phyloP scores from a whole-genome alignment of 1,140 invertebrate species.

The Aradophagus sp. region DNA sequence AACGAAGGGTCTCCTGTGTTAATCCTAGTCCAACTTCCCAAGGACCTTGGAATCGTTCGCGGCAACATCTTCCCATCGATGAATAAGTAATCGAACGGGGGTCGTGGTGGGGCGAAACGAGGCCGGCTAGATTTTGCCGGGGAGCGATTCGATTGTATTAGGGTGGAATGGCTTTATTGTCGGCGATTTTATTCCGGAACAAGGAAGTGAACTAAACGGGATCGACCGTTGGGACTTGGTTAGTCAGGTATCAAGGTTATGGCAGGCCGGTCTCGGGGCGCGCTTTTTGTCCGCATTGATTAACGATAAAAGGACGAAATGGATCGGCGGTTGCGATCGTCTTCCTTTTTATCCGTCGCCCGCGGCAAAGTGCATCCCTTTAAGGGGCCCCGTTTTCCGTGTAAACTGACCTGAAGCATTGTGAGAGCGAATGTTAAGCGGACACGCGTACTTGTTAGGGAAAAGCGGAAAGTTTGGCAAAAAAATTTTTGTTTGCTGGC shows the following conservation, averaged over 20 bases:
- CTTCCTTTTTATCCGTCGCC: slow-evolving; percentile 33
- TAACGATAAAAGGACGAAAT: slow-evolving; percentile 60
- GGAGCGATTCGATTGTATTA: slow-evolving; percentile 23
- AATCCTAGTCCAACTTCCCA: background rate
- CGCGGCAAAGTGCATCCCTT: slow-evolving; percentile 46
- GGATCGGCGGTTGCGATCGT: slow-evolving; percentile 63
- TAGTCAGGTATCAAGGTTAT: slow-evolving; percentile 45
- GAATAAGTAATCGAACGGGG: background rate
- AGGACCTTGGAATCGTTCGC: background rate
- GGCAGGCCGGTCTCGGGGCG: slow-evolving; percentile 29
- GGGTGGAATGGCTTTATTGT: slow-evolving; percentile 42
- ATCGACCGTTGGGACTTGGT: slow-evolving; percentile 55
- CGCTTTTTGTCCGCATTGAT: slow-evolving; percentile 48
- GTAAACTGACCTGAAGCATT: slow-evolving; percentile 32
- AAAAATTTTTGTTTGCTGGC: background rate
- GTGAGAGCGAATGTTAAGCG: slow-evolving; percentile 9
- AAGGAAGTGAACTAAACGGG: slow-evolving; percentile 47
- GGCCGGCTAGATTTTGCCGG: background rate
- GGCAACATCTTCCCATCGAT: slow-evolving; percentile 7
- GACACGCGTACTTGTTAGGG: slow-evolving; percentile 6
- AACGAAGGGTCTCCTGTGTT: too few species aligned
- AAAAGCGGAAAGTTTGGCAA: too few species aligned
- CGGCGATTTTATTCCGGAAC: slow-evolving; percentile 37
- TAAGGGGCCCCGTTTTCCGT: slow-evolving; percentile 2
- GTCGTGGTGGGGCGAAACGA: slow-evolving; percentile 1